Evolutionary conservation across 2,113 vertebrate genomes (phyloP), one percentile per base, ranked within the genome.

Genomic region (Ariopsis seemanni): DNA sequence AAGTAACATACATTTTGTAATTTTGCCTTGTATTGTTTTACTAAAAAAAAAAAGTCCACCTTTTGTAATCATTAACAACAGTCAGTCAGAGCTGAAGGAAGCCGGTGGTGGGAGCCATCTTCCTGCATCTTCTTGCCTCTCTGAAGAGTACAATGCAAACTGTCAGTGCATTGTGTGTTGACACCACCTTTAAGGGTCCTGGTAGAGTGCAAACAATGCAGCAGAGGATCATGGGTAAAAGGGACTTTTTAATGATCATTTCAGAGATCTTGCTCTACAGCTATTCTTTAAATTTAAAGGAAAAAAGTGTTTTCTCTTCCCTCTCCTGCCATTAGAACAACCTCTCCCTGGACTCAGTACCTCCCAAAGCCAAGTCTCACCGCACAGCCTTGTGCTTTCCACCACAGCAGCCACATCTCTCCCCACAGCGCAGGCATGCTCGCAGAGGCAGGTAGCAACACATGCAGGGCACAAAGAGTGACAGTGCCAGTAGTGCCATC

Each of bases 371-470:
- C 93, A 84, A 92, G 89, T 91, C 94, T 98, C 96, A 98, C 93
- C 97, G 97, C 78, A 97, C 96, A 0, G 97, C 97, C 92, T 98
- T 97, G 94, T 97, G 97, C 92, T 95, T 96, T 83, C 97, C 97
- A 80, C 97, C 97, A 0, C 96, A 97, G 90, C 97, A 98, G 91
- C 97, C 97, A 1, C 97, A 97, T 58, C 96, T 93, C 87, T 96
- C 95, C 0, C 97, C 97, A n/a, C 97, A 97, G 90, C 95, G 96
- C 94, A 98, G 96, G 93, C 97, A 98, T n/a, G 95, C 96, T 74
- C 94, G 95, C 92, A 98, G 93, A 86, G 97, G 97, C 90, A 97
- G 95, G 88, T 97, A 98, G 95, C 97, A 98, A 96, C 97, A 98
- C 95, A 98, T 97, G 94, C 97, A 98, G 93, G 97, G 97, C 91